These are phyloP conservation scores for Celastrina argiolus DNA, from an alignment of 2,888 invertebrate species.

Conservation along the genomic window DNA sequence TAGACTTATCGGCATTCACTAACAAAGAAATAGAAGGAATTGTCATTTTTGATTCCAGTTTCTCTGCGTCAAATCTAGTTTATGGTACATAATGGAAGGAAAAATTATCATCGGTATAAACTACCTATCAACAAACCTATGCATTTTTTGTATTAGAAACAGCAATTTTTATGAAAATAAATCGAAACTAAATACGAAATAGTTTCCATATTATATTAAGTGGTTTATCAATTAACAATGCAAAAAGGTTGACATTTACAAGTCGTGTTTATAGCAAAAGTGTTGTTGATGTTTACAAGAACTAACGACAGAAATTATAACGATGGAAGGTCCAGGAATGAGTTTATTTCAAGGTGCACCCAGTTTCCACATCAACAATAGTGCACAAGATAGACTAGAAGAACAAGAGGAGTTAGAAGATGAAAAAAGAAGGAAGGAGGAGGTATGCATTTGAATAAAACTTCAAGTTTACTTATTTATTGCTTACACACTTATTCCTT, in stretches of 20 bases:
- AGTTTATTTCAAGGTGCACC: slow-evolving; percentile 84
- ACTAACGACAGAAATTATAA: slow-evolving; percentile 14
- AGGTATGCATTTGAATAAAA: too few species aligned
- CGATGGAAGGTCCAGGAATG: slow-evolving; percentile 81
- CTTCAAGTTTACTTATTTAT: too few species aligned
- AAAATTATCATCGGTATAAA: too few species aligned
- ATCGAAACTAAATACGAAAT: background rate
- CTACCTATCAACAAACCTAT: slow-evolving; percentile 6
- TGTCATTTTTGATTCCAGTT: too few species aligned
- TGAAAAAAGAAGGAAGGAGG: slow-evolving; percentile 80
- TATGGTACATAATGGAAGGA: too few species aligned
- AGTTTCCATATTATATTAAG: background rate
- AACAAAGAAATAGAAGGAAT: too few species aligned
- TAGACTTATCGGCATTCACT: too few species aligned
- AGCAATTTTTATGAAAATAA: background rate
- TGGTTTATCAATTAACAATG: background rate
- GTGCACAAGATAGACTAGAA: slow-evolving; percentile 79
- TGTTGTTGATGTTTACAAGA: background rate
- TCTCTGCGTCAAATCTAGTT: background rate
- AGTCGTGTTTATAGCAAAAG: background rate
- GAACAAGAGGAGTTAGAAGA: slow-evolving; percentile 84
- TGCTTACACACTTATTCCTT: slow-evolving; percentile 12
- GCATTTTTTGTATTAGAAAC: background rate
- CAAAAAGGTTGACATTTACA: background rate
- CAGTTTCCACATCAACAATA: slow-evolving; percentile 81